A percentile compares a stretch with the other conserved stretches of the same genome.
These are phyloP conservation scores for Chondrilla cf. caribensis DNA, from an alignment of 37 sponge, comb jelly and placozoan genomes.

Conservation along the genomic window DNA sequence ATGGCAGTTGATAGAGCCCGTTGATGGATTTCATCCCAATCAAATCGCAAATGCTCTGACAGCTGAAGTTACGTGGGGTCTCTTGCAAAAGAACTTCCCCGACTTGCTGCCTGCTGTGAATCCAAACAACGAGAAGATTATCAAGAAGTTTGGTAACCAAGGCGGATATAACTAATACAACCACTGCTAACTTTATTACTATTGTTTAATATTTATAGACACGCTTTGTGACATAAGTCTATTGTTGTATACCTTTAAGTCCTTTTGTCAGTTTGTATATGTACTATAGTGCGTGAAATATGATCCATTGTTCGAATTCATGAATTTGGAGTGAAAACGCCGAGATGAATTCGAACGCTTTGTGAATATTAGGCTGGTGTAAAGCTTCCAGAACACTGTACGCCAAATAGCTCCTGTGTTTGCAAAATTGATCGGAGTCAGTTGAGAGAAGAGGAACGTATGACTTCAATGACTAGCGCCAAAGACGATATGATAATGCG, in stretches of 20 bases:
- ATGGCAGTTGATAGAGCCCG: slow-evolving; percentile 89
- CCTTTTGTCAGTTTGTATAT: background rate
- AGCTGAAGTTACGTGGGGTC: slow-evolving; percentile 57
- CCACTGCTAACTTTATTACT: background rate
- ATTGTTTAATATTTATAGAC: background rate
- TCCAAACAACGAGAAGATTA: slow-evolving; percentile 76
- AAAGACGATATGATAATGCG: too few relatives aligned
- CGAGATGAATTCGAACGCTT: too few relatives aligned
- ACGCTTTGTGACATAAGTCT: background rate
- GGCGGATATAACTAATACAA: slow-evolving; percentile 68
- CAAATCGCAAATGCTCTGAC: slow-evolving; percentile 65
- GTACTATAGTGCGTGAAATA: background rate
- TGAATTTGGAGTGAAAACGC: too few relatives aligned
- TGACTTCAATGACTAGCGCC: too few relatives aligned
- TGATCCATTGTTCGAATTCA: background rate
- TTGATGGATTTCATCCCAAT: slow-evolving; percentile 93
- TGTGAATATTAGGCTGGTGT: too few relatives aligned
- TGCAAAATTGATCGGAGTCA: too few relatives aligned
- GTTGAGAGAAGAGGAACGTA: too few relatives aligned
- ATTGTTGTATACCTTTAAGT: background rate
- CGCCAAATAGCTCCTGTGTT: too few relatives aligned
- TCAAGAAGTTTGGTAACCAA: slow-evolving; percentile 79
- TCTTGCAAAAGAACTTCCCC: slow-evolving; percentile 31
- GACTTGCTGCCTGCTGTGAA: slow-evolving; percentile 74
- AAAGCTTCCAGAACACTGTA: too few relatives aligned